These are phyloP conservation scores for Muscicapa comitata DNA, from an alignment of 2,797 vertebrate genomes.

Conservation along the genomic window DNA sequence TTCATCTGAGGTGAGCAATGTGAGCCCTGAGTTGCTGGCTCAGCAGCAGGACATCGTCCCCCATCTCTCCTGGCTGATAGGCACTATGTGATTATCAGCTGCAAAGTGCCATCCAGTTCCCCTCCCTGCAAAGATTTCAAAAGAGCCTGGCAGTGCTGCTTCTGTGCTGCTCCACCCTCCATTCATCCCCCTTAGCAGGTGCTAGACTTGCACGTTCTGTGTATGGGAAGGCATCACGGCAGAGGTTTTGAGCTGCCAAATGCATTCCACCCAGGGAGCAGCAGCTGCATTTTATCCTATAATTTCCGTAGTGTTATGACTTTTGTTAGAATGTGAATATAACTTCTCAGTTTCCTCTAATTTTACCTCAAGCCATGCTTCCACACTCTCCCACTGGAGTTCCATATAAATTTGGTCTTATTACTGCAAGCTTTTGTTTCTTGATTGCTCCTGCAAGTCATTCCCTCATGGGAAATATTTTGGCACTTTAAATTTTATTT, in stretches of 20 bases:
- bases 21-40: not conserved
- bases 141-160: not conserved
- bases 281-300: not conserved
- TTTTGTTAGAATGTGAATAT: not conserved
- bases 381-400: not conserved
- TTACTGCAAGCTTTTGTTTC: not conserved
- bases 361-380: not conserved
- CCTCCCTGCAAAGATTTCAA: not conserved
- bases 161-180: not conserved
- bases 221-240: not conserved
- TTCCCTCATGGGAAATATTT: not conserved
- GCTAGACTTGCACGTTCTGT: not conserved
- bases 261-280: not conserved
- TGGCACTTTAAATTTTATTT: conserved; percentile 6
- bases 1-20: not conserved
- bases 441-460: not conserved
- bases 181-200: not conserved
- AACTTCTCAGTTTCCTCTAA: not conserved
- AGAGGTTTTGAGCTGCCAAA: not conserved
- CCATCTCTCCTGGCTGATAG: not conserved
- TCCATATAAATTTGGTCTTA: not conserved
- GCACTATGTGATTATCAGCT: not conserved
- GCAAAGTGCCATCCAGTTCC: not conserved
- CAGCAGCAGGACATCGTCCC: not conserved
- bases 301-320: not conserved